Percentiles rank a stretch among this genome's conserved stretches.
Evolutionary conservation across 2,113 vertebrate genomes (phyloP).

Genomic region (Micronisus gabar): DNA sequence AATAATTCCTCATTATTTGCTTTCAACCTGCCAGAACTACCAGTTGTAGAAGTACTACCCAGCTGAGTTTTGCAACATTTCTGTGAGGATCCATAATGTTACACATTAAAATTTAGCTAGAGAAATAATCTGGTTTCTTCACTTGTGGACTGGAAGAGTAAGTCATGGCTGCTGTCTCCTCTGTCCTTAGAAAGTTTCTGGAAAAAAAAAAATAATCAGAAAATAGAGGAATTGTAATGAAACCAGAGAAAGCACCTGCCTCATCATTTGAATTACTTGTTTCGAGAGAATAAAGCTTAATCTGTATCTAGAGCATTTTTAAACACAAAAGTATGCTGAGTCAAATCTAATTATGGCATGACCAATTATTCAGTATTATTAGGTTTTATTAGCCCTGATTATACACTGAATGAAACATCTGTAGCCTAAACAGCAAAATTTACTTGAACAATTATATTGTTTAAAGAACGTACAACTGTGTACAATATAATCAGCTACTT

Average conservation of each 20-base stretch:
- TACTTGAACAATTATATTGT: neutral
- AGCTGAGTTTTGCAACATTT: neutral
- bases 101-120: neutral
- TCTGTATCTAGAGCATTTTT: conserved; percentile 11
- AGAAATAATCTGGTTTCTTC: neutral
- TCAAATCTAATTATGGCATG: conserved; percentile 44
- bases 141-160: neutral
- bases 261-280: neutral
- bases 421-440: conserved; percentile 30
- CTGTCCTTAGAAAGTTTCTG: neutral
- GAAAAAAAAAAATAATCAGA: neutral
- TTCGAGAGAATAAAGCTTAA: conserved; percentile 14
- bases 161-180: neutral
- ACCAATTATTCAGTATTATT: conserved; percentile 26
- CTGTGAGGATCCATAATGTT: neutral
- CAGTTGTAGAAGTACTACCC: neutral
- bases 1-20: neutral
- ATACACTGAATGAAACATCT: conserved; percentile 23
- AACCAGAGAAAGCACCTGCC: neutral
- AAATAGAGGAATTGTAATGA: neutral
- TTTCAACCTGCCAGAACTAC: neutral
- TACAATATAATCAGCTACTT: neutral
- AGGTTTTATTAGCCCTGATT: conserved; percentile 23
- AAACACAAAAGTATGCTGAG: conserved; percentile 14
- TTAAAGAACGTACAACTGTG: neutral